phyloP scores from a whole-genome alignment of 2,888 invertebrate species.

The Drosophila putrida region DNA sequence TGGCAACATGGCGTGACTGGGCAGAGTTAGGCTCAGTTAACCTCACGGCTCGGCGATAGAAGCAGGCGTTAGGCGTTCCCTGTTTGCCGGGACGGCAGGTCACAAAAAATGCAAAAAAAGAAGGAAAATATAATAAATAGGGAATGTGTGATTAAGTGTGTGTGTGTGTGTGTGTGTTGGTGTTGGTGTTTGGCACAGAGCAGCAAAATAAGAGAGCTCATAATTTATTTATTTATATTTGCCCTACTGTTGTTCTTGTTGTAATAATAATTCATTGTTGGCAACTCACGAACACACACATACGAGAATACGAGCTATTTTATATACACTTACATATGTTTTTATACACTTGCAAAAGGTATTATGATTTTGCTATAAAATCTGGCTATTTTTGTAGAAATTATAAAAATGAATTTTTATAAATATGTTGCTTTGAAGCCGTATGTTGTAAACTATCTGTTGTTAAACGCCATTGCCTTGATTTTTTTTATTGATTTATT shows the following conservation, averaged over 20 bases:
- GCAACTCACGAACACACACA: conserved; percentile 45
- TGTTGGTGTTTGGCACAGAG: conserved; percentile 22
- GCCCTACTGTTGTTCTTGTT: conserved; percentile 59
- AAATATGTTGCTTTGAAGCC: not conserved
- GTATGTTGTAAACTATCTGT: not conserved
- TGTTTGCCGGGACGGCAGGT: conserved; percentile 39
- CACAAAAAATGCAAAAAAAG: conserved; percentile 61
- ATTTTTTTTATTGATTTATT: not conserved
- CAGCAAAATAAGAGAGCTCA: conserved; percentile 61
- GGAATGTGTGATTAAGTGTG: conserved; percentile 12
- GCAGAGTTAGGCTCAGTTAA: conserved; percentile 62
- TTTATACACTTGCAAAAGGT: conserved; percentile 15
- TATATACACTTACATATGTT: conserved; percentile 15
- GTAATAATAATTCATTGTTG: conserved; percentile 78
- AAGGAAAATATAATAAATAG: conserved; percentile 2
- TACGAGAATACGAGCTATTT: conserved; percentile 6
- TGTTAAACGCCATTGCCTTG: not conserved
- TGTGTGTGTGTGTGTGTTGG: conserved; percentile 35
- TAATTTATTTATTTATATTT: conserved; percentile 80
- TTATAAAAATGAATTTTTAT: not conserved
- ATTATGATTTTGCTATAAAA: not conserved
- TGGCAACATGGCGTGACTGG: conserved; percentile 73
- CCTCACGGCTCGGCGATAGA: conserved; percentile 32
- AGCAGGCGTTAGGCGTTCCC: not conserved
- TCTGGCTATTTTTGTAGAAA: not conserved